phyloP scores from a whole-genome alignment of 2,113 vertebrate species.

The Gorilla gorilla region DNA sequence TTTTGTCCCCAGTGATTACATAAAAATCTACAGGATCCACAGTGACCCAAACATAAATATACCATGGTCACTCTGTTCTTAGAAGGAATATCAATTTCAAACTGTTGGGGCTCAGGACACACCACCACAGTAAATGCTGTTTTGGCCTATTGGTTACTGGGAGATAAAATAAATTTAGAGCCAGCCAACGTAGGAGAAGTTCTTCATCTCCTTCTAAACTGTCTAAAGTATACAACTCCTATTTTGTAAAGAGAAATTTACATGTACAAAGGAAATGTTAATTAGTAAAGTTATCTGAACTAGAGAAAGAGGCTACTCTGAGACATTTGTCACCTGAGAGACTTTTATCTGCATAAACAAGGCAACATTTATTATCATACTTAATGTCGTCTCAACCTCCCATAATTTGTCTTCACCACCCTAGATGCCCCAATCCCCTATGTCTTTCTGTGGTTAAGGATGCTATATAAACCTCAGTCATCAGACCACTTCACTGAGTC shows the following conservation, averaged over 20 bases:
- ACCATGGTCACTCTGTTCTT: not conserved
- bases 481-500: not conserved
- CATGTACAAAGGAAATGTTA: not conserved
- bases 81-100: not conserved
- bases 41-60: not conserved
- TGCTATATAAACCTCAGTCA: not conserved
- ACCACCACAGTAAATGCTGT: rapidly evolving
- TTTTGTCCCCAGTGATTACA: not conserved
- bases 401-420: not conserved
- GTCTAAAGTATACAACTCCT: not conserved
- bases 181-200: not conserved
- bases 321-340: not conserved
- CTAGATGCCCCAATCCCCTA: not conserved
- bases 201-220: not conserved
- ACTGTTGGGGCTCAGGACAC: not conserved
- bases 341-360: not conserved
- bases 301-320: not conserved
- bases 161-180: not conserved
- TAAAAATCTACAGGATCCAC: not conserved
- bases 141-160: not conserved
- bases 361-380: not conserved
- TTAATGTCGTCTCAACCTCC: no score
- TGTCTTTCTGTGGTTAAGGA: not conserved
- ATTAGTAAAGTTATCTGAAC: not conserved
- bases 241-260: not conserved